These are phyloP conservation scores for Bagarius yarrelli DNA, from an alignment of 2,113 vertebrate genomes.

Conservation along the genomic window DNA sequence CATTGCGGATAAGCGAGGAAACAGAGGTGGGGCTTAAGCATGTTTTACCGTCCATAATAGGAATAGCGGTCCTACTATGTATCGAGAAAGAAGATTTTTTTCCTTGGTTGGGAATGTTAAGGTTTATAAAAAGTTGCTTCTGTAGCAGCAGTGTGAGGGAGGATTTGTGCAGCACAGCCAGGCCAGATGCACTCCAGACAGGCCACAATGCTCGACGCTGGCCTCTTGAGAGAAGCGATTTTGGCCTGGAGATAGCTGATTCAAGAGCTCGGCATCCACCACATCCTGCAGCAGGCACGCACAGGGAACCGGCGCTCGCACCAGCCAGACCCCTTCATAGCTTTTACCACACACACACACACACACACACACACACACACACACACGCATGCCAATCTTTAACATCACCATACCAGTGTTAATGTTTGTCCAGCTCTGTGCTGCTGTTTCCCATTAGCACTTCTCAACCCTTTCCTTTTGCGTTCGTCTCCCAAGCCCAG, in stretches of 20 bases:
- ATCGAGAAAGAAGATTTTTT: slow-evolving; percentile 21
- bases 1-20: not conserved
- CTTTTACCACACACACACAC: slow-evolving; percentile 29
- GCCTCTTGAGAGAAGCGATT: slow-evolving; percentile 54
- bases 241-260: slow-evolving; percentile 49
- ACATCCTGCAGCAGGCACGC: slow-evolving; percentile 58
- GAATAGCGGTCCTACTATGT: slow-evolving; percentile 7
- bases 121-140: slow-evolving; percentile 46
- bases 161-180: slow-evolving; percentile 21
- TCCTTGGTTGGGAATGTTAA: slow-evolving; percentile 31
- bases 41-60: slow-evolving; percentile 34
- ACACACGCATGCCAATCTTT: slow-evolving; percentile 20
- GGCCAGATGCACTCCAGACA: slow-evolving; percentile 35
- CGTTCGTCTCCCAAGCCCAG: slow-evolving; percentile 2
- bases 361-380: slow-evolving; percentile 34
- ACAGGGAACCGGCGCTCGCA: slow-evolving; percentile 34
- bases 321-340: slow-evolving; percentile 1
- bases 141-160: slow-evolving; percentile 1
- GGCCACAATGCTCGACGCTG: slow-evolving; percentile 16
- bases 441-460: slow-evolving; percentile 40
- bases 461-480: slow-evolving; percentile 10
- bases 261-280: slow-evolving; percentile 56
- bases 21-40: slow-evolving; percentile 23
- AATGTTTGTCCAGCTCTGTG: slow-evolving; percentile 22
- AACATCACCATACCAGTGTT: slow-evolving; percentile 19